These are phyloP conservation scores for Lepidochitona cinerea DNA, from an alignment of 2,888 invertebrate genomes.

Conservation along the genomic window DNA sequence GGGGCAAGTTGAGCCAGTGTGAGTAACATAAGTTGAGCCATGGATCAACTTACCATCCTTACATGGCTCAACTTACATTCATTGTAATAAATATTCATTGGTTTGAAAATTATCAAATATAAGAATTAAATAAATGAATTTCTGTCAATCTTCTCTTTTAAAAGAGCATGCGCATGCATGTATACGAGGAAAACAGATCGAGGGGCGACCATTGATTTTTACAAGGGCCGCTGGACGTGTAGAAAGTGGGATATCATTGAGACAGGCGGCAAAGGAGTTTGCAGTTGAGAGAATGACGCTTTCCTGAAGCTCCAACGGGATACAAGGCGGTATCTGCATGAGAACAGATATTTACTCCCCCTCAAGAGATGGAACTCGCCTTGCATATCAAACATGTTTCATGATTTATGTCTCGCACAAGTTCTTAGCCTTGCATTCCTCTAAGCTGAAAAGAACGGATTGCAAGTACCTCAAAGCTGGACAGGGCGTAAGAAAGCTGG, in stretches of 20 bases:
- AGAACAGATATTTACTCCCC: conserved; percentile 12
- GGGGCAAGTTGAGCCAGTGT: background rate
- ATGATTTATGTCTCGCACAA: conserved; percentile 17
- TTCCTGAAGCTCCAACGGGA: background rate
- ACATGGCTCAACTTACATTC: background rate
- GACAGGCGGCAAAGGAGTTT: background rate
- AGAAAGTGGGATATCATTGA: background rate
- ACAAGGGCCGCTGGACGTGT: background rate
- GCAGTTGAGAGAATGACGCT: background rate
- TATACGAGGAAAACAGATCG: background rate
- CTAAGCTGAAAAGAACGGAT: conserved; percentile 3
- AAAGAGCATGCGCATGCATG: background rate
- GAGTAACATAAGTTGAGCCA: background rate
- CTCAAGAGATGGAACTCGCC: background rate
- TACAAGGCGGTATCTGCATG: background rate
- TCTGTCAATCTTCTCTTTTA: background rate
- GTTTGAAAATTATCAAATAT: background rate
- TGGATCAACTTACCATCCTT: background rate
- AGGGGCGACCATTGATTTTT: background rate
- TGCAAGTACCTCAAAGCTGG: conserved; percentile 10
- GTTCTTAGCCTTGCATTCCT: conserved; percentile 16
- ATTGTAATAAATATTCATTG: background rate
- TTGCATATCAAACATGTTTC: background rate
- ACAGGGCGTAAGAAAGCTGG: background rate
- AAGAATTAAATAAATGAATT: background rate